Evolutionary conservation across 2,888 invertebrate species (phyloP).

Genomic region (Drepana falcataria): DNA sequence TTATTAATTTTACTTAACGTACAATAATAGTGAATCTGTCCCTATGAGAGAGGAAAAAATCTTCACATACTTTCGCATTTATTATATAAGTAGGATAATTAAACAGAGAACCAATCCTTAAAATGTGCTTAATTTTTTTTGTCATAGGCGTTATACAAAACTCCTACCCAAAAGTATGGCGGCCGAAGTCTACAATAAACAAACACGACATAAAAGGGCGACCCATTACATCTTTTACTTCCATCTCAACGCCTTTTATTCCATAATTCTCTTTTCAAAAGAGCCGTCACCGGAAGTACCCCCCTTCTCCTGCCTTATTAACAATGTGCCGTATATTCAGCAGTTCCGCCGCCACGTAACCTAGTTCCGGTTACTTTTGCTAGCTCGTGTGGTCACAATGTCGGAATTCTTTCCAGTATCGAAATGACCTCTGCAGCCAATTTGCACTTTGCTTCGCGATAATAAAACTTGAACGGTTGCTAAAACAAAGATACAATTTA

Average conservation of each 20-base stretch:
- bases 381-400: conserved; percentile 19
- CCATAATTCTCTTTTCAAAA: conserved; percentile 43
- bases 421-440: background rate
- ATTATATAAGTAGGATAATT: no score
- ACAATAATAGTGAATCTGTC: no score
- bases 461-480: no score
- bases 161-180: background rate
- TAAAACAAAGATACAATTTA: no score
- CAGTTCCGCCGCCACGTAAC: conserved; percentile 43
- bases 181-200: background rate
- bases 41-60: no score
- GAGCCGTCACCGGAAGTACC: conserved; percentile 32
- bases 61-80: no score
- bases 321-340: conserved; percentile 54
- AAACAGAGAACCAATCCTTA: no score
- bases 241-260: conserved; percentile 35
- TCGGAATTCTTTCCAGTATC: conserved; percentile 9
- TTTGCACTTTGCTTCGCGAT: background rate
- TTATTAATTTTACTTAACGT: no score
- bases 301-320: conserved; percentile 38
- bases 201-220: conserved; percentile 4
- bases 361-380: conserved; percentile 38
- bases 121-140: no score
- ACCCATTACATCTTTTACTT: conserved; percentile 40
- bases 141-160: no score